These are phyloP conservation scores for Charanyca ferruginea DNA, from an alignment of 2,888 invertebrate species.

Conservation along the genomic window DNA sequence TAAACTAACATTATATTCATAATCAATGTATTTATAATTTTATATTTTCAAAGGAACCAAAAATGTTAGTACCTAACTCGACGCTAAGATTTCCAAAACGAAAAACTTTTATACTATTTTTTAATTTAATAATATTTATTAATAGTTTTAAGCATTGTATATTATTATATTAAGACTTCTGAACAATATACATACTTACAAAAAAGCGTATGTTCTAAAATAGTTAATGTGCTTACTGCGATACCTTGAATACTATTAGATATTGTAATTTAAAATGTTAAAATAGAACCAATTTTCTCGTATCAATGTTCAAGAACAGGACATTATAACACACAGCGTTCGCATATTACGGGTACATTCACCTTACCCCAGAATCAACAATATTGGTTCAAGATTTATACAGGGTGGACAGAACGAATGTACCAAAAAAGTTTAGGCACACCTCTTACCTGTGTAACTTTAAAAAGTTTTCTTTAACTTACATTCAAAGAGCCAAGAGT, in stretches of 20 bases:
- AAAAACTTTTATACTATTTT: slow-evolving; percentile 43
- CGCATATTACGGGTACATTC: slow-evolving; percentile 33
- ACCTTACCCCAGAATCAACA: slow-evolving; percentile 31
- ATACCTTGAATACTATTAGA: slow-evolving; percentile 65
- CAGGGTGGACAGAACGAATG: not conserved
- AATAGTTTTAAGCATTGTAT: slow-evolving; percentile 68
- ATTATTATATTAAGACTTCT: slow-evolving; percentile 62
- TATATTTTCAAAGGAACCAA: slow-evolving; percentile 37
- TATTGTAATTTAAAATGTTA: slow-evolving; percentile 54
- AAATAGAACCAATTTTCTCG: slow-evolving; percentile 22
- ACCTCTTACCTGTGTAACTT: too few species aligned
- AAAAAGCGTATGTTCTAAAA: slow-evolving; percentile 90
- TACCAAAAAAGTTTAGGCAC: too few species aligned
- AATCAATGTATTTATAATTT: not conserved
- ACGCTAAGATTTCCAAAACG: slow-evolving; percentile 35
- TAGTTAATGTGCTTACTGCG: slow-evolving; percentile 83
- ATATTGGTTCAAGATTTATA: not conserved
- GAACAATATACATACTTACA: slow-evolving; percentile 72
- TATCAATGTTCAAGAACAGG: slow-evolving; percentile 14
- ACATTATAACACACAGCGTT: slow-evolving; percentile 23
- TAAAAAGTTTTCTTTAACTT: too few species aligned
- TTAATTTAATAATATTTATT: slow-evolving; percentile 38
- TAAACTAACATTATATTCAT: not conserved
- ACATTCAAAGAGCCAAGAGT: too few species aligned
- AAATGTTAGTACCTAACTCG: slow-evolving; percentile 6